Evolutionary conservation across 64 coral and sea anemone species (phyloP).

Genomic region (Hydrozoanthus tunicans): DNA sequence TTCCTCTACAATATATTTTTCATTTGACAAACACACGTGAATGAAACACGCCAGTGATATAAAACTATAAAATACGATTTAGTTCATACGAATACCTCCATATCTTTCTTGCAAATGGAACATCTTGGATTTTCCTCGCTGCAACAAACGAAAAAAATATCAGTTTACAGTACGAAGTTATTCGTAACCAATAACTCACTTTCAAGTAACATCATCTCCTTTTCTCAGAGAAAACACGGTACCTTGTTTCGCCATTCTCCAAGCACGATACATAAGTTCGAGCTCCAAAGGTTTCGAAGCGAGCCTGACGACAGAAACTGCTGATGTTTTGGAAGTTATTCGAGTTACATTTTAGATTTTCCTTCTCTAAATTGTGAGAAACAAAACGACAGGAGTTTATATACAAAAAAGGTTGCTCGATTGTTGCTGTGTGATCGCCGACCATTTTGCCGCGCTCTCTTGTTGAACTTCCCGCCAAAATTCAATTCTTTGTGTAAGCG

Average conservation of each 20-base stretch:
- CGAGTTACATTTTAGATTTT: slow-evolving; percentile 18
- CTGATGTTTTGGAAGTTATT: neutral
- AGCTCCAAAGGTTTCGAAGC: neutral
- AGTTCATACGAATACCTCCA: slow-evolving; percentile 17
- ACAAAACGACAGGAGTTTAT: neutral
- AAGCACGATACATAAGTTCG: slow-evolving; percentile 1
- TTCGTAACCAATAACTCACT: neutral
- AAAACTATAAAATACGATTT: neutral
- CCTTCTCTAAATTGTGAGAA: neutral
- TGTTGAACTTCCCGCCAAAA: slow-evolving; percentile 36
- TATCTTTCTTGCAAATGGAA: slow-evolving; percentile 3
- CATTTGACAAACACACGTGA: no score
- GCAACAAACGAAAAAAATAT: neutral
- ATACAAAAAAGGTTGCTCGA: neutral
- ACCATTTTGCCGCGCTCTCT: slow-evolving; percentile 15
- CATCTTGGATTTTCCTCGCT: slow-evolving; percentile 2
- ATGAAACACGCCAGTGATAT: neutral
- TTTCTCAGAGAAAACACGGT: neutral
- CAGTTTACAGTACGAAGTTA: neutral
- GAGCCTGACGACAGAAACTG: neutral
- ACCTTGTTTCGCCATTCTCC: slow-evolving; percentile 28
- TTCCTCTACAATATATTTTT: no score
- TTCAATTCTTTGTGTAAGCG: neutral
- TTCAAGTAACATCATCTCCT: neutral
- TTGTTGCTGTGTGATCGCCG: neutral